These are phyloP conservation scores for Andrena minutula DNA, from an alignment of 2,888 invertebrate species.

Conservation along the genomic window DNA sequence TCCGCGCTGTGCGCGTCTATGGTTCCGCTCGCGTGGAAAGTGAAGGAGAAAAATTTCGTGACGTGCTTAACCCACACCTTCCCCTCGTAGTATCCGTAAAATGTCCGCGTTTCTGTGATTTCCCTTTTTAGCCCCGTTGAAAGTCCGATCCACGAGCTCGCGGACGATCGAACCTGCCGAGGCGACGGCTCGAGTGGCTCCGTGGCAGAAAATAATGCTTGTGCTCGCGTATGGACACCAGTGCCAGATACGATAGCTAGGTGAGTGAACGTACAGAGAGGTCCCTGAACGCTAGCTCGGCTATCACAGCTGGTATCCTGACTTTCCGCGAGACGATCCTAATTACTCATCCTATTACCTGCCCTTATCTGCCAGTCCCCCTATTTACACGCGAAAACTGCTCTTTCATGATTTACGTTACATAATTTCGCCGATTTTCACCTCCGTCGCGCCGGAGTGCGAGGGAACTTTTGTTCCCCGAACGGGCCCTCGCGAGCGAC, in stretches of 20 bases:
- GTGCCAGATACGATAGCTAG: conserved; percentile 75
- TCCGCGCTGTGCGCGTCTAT: conserved; percentile 59
- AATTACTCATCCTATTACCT: not conserved
- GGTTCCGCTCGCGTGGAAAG: conserved; percentile 70
- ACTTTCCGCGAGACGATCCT: conserved; percentile 29
- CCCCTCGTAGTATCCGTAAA: conserved; percentile 53
- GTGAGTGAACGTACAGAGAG: conserved; percentile 73
- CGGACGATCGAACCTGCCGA: conserved; percentile 24
- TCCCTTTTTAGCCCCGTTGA: conserved; percentile 27
- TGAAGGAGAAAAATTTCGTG: conserved; percentile 76
- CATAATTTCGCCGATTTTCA: conserved; percentile 52
- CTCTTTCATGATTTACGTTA: conserved; percentile 46
- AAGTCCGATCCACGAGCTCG: conserved; percentile 6
- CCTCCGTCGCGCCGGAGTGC: not conserved
- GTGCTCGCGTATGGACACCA: conserved; percentile 70
- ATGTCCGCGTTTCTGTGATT: conserved; percentile 72
- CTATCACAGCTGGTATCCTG: conserved; percentile 77
- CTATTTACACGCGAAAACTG: conserved; percentile 27
- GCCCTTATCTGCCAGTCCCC: not conserved
- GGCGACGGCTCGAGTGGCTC: conserved; percentile 37
- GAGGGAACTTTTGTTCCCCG: not conserved
- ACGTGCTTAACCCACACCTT: conserved; percentile 79
- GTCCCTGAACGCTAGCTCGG: conserved; percentile 61
- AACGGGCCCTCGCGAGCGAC: not conserved
- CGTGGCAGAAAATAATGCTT: conserved; percentile 72